Conservation (phyloP, 2,113 vertebrate species). For the Canis aureus region DNA sequence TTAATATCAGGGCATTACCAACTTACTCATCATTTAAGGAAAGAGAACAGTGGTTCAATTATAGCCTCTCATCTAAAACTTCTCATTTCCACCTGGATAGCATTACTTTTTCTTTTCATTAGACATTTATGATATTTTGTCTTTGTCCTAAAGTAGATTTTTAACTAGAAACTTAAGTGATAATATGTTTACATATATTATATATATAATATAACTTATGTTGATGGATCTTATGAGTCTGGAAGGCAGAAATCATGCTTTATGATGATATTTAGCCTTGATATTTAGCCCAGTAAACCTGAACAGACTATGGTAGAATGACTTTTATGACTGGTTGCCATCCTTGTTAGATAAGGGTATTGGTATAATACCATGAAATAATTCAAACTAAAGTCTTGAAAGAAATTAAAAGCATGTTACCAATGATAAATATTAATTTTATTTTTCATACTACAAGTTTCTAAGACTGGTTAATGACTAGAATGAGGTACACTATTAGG, state of each 20-base stretch:
- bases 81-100: neutral
- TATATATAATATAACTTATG: neutral
- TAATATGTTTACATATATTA: neutral
- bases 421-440: neutral
- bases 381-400: slow-evolving; percentile 18
- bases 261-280: neutral
- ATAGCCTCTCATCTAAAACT: neutral
- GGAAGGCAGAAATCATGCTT: neutral
- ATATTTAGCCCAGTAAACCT: neutral
- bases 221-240: neutral
- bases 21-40: neutral
- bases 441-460: neutral
- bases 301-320: neutral
- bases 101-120: slow-evolving; percentile 25
- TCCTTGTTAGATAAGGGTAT: neutral
- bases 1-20: neutral
- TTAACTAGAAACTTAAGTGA: slow-evolving; percentile 32
- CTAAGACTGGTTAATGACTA: neutral
- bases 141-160: slow-evolving; percentile 15
- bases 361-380: neutral
- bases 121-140: neutral
- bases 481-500: neutral
- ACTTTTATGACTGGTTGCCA: neutral
- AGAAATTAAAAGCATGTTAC: neutral
- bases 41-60: neutral